Evolutionary conservation across 64 coral and sea anemone genomes (phyloP).

Genomic region (Platygyra sinensis): DNA sequence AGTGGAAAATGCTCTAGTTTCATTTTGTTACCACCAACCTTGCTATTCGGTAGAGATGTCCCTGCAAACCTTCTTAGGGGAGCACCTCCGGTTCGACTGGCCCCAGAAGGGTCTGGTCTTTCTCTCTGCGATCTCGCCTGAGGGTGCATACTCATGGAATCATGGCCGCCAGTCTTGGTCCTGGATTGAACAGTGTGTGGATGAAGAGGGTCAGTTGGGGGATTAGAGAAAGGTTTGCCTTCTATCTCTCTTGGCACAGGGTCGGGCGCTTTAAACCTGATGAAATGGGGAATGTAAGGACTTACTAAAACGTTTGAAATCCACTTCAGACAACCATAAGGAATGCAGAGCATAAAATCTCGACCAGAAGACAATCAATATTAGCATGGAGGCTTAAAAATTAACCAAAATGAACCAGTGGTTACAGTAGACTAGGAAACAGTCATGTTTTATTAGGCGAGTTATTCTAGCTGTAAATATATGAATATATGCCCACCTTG

Average conservation of each 20-base stretch:
- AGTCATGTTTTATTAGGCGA: no score
- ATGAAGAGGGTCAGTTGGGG: constrained; percentile 90
- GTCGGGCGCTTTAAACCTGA: constrained; percentile 67
- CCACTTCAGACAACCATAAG: no score
- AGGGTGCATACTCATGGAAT: constrained; percentile 83
- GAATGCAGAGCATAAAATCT: background rate
- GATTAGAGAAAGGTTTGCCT: constrained; percentile 75
- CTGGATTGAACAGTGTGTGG: constrained; percentile 85
- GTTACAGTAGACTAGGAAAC: no score
- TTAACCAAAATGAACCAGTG: no score
- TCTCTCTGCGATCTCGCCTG: constrained; percentile 82
- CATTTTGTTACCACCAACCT: background rate
- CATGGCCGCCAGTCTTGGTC: constrained; percentile 80
- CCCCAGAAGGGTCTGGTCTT: constrained; percentile 79
- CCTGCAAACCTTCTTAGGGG: constrained; percentile 67
- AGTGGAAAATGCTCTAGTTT: no score
- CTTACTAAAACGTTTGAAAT: background rate
- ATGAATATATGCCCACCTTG: background rate
- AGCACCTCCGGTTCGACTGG: constrained; percentile 74
- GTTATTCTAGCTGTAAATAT: no score
- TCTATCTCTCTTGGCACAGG: constrained; percentile 75
- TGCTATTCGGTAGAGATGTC: constrained; percentile 51
- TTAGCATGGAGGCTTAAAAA: no score
- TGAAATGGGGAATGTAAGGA: background rate
- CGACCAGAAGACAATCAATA: no score